Evolutionary conservation across 2,797 vertebrate genomes (phyloP).

Genomic region (Leptoclinus maculatus): DNA sequence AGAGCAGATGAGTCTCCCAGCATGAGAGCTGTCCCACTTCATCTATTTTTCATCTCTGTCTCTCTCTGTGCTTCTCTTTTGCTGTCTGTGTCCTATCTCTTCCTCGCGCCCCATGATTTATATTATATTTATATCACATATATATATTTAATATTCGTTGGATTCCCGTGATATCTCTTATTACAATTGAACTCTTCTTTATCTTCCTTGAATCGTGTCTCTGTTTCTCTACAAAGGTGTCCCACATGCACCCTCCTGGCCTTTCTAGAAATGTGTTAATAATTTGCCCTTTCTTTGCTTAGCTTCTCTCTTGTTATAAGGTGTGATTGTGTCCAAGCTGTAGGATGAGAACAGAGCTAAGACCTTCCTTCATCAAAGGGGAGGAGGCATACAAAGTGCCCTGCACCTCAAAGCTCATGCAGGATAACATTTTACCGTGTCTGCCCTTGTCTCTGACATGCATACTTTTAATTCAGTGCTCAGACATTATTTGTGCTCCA

Average conservation of each 20-base stretch:
- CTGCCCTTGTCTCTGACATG: conserved; percentile 32
- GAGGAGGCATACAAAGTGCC: neutral
- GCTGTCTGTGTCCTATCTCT: conserved; percentile 43
- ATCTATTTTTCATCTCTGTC: conserved; percentile 72
- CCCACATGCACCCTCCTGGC: neutral
- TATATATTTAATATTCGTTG: conserved; percentile 1
- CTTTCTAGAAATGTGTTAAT: neutral
- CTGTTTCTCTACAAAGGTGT: neutral
- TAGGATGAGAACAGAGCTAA: conserved; percentile 25
- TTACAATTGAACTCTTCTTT: conserved; percentile 15
- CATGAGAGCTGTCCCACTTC: conserved; percentile 68
- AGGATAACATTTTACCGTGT: conserved; percentile 40
- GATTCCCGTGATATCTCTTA: conserved; percentile 22
- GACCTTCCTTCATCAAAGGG: conserved; percentile 25
- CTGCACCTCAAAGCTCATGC: conserved; percentile 25
- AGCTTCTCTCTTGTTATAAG: conserved; percentile 12
- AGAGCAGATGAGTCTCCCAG: conserved; percentile 76
- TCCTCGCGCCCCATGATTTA: conserved; percentile 29
- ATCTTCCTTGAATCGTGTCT: conserved; percentile 4
- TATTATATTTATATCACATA: neutral
- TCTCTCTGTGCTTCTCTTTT: conserved; percentile 41
- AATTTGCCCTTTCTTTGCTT: neutral
- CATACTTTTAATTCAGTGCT: neutral
- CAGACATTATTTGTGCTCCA: neutral
- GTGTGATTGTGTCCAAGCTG: conserved; percentile 33